phyloP scores from a whole-genome alignment of 2,888 invertebrate species.

The Syritta pipiens region DNA sequence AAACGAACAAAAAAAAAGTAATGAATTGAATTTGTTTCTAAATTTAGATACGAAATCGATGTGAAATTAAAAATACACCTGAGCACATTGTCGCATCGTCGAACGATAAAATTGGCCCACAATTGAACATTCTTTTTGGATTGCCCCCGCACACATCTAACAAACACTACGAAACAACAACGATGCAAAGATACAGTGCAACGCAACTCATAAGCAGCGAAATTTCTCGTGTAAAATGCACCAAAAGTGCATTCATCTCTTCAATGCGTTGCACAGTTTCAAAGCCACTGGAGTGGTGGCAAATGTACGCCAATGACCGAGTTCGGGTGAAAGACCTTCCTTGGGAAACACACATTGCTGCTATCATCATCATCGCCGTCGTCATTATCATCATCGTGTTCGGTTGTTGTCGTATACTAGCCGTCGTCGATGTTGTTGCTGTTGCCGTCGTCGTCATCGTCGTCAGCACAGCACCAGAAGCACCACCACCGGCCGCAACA shows the following conservation, averaged over 20 bases:
- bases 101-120: background rate
- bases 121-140: no score
- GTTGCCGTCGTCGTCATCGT: constrained; percentile 28
- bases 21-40: constrained; percentile 18
- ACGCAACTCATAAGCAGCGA: constrained; percentile 14
- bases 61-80: constrained; percentile 39
- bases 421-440: constrained; percentile 2
- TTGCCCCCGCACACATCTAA: no score
- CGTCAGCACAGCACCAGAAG: background rate
- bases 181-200: background rate
- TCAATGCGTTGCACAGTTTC: constrained; percentile 66
- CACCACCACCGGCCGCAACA: no score
- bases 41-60: constrained; percentile 47
- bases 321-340: constrained; percentile 80
- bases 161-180: background rate
- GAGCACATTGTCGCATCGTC: background rate
- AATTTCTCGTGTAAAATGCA: constrained; percentile 63
- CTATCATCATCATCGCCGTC: constrained; percentile 78
- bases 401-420: constrained; percentile 12
- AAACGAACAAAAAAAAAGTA: background rate
- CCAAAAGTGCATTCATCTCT: constrained; percentile 69
- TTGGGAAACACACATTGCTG: constrained; percentile 71
- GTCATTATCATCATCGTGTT: constrained; percentile 71
- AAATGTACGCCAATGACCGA: constrained; percentile 80
- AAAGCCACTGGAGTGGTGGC: constrained; percentile 70